Base-by-base conservation (phyloP, 2,113 vertebrate species). In the Condylura cristata region DNA sequence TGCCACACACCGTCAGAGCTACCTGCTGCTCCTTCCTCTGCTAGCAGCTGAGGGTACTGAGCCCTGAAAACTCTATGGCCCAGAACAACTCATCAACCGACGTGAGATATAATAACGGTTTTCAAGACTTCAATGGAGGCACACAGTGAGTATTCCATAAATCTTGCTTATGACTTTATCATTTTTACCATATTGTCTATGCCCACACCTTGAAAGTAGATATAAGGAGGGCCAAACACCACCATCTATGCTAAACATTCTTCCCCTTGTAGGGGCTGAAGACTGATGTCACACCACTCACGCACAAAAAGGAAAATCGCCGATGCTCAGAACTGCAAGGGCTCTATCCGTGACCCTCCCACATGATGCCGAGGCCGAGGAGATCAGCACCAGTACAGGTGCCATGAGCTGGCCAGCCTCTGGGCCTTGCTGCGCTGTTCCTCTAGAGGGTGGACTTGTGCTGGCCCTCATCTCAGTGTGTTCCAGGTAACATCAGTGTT, bases 21-120 rank as follows among this genome's bases (percentile, higher is more conserved):
- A 26, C 6, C 18, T 51, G 58, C 53, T 39, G 1, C 30, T 3
- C 8, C 6, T 61, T 65, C 60, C 30, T 71, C 66, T 56, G 41
- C 44, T 70, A 8, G 0, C 0, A 39, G 26, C 3, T n/a, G 2
- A 48, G n/a, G 10, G 2, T 6, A 28, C 20, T 80, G n/a, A 68
- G 4, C 7, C 16, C 48, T 63, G 30, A 66, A 70, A 76, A n/a
- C 13, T 0, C 0, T 1, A 46, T 30, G 65, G 65, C n/a, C 58
- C 13, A 1, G 70, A 83, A 48, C 22, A 37, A 72, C 11, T n/a
- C 0, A 46, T 28, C 48, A 60, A 32, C 8, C 26, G 41, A 51
- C 24, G 18, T 30, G 72, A 32, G 22, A 24, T 48, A 87, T 32
- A 44, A 88, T 39, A 68, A 37, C 10, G 2, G 11, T 56, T 76